These are phyloP conservation scores for Osmerus mordax DNA, from an alignment of 2,113 vertebrate genomes.

Conservation along the genomic window DNA sequence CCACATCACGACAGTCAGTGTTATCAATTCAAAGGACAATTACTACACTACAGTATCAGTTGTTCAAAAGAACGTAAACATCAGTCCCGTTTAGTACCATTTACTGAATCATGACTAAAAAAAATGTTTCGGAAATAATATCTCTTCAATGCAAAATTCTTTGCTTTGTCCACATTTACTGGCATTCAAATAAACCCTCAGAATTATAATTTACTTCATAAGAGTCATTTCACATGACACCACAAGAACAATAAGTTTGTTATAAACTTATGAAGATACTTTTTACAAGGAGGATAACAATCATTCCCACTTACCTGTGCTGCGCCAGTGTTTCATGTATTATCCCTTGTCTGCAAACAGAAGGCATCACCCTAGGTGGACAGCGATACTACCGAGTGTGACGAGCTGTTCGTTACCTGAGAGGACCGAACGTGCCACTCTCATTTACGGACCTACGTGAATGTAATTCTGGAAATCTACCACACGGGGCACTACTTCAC, in stretches of 20 bases:
- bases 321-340: conserved; percentile 15
- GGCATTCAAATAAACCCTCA: too few relatives aligned
- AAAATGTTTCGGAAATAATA: too few relatives aligned
- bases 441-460: background rate
- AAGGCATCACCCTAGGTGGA: conserved; percentile 5
- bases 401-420: conserved; percentile 18
- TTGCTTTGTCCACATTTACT: too few relatives aligned
- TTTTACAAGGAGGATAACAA: background rate
- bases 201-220: too few relatives aligned
- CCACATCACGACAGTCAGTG: too few relatives aligned
- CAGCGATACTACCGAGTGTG: conserved; percentile 7
- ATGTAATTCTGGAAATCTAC: background rate
- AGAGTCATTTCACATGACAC: too few relatives aligned
- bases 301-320: conserved; percentile 15
- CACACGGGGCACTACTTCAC: conserved; percentile 12
- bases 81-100: too few relatives aligned
- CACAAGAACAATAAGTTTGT: background rate
- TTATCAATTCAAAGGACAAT: too few relatives aligned
- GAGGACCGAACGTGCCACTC: conserved; percentile 17
- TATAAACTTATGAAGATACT: background rate
- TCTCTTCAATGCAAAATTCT: too few relatives aligned
- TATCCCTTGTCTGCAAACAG: conserved; percentile 8
- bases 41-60: too few relatives aligned
- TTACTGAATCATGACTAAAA: too few relatives aligned
- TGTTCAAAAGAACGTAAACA: too few relatives aligned